A percentile compares a stretch with the other conserved stretches of the same genome.
These are phyloP conservation scores for Phania funesta DNA, from an alignment of 2,888 invertebrate species.

Conservation along the genomic window DNA sequence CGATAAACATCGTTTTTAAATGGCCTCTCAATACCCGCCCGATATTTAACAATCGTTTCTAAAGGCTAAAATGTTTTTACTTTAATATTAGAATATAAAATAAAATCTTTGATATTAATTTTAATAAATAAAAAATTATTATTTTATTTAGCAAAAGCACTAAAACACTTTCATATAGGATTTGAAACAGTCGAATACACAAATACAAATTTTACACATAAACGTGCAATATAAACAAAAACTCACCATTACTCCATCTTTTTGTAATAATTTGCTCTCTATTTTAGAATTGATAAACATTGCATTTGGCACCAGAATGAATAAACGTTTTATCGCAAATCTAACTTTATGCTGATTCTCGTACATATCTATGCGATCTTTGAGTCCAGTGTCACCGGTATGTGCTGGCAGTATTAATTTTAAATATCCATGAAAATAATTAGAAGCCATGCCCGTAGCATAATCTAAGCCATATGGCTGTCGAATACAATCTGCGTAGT, in stretches of 20 bases:
- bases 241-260: constrained; percentile 69
- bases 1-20: constrained; percentile 76
- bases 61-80: constrained; percentile 69
- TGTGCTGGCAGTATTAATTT: constrained; percentile 72
- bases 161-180: too few species aligned
- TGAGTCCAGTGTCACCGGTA: constrained; percentile 70
- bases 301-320: constrained; percentile 76
- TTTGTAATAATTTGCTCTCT: constrained; percentile 71
- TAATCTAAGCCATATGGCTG: constrained; percentile 75
- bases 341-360: constrained; percentile 69
- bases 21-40: constrained; percentile 76
- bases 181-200: too few species aligned
- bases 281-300: constrained; percentile 73
- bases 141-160: too few species aligned
- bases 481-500: constrained; percentile 73
- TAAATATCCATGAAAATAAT: constrained; percentile 77
- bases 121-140: too few species aligned
- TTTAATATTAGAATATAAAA: background rate
- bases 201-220: too few species aligned
- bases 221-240: background rate
- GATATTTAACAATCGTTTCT: constrained; percentile 70
- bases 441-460: constrained; percentile 76
- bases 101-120: background rate
- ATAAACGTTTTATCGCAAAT: constrained; percentile 73
- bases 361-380: constrained; percentile 73